Conservation (phyloP, 2,113 vertebrate species). For the Lampris incognitus region DNA sequence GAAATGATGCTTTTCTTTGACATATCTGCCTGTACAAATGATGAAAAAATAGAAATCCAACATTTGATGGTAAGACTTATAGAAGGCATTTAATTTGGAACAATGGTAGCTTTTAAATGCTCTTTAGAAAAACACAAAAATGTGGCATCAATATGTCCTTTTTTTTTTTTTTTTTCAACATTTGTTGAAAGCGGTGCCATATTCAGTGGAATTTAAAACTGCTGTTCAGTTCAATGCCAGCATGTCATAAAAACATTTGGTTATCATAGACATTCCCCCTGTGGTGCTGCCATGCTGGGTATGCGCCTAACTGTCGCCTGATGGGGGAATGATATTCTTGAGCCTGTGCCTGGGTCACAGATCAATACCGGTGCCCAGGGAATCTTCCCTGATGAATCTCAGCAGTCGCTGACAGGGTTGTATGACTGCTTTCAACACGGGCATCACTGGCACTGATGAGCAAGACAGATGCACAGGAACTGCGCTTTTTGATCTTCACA, state of each 20-base stretch:
- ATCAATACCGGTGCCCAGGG: constrained; percentile 71
- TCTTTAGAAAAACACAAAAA: too few relatives aligned
- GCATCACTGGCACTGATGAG: constrained; percentile 51
- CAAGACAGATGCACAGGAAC: constrained; percentile 26
- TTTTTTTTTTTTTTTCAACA: neutral
- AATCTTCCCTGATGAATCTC: constrained; percentile 68
- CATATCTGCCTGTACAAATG: too few relatives aligned
- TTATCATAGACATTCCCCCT: constrained; percentile 35
- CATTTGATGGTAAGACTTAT: too few relatives aligned
- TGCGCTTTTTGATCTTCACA: constrained; percentile 44
- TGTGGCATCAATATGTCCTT: neutral
- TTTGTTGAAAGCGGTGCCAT: neutral
- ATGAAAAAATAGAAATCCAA: too few relatives aligned
- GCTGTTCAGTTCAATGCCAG: constrained; percentile 8
- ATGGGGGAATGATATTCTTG: constrained; percentile 72
- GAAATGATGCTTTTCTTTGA: too few relatives aligned
- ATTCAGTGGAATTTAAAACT: neutral
- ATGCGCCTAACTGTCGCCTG: constrained; percentile 55
- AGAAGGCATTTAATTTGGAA: too few relatives aligned
- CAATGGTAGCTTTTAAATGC: too few relatives aligned
- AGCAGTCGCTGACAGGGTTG: constrained; percentile 45
- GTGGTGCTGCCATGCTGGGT: constrained; percentile 31
- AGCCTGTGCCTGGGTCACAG: constrained; percentile 57
- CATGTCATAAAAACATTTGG: constrained; percentile 33
- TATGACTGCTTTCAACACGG: constrained; percentile 50